phyloP scores from a whole-genome alignment of 2,797 vertebrate species.

The Anniella stebbinsi region DNA sequence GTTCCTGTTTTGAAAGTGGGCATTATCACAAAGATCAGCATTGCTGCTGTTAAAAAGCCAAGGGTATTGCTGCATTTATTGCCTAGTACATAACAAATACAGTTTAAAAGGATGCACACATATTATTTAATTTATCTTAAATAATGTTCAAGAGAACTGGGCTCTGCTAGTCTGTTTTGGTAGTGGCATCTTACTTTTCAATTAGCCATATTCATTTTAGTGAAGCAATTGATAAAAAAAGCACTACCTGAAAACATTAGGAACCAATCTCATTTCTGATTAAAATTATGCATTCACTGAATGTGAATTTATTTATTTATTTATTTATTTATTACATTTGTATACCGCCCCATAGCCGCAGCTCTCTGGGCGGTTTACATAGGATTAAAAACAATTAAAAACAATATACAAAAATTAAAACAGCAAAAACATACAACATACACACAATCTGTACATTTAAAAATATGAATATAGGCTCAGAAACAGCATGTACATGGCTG shows the following conservation, averaged over 20 bases:
- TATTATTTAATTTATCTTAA: neutral
- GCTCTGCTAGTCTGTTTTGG: neutral
- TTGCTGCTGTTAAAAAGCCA: slow-evolving; percentile 39
- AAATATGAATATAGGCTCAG: neutral
- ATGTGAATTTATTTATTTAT: too few species aligned
- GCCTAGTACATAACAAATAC: slow-evolving; percentile 43
- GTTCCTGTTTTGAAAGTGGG: neutral
- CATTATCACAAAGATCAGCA: neutral
- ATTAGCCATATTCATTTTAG: neutral
- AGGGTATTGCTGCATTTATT: slow-evolving; percentile 39
- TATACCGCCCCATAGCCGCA: too few species aligned
- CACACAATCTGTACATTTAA: too few species aligned
- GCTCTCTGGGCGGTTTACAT: too few species aligned
- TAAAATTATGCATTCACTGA: neutral
- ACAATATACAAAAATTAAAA: too few species aligned
- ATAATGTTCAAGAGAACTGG: slow-evolving; percentile 7
- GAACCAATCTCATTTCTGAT: neutral
- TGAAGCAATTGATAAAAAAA: neutral
- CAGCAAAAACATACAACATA: too few species aligned
- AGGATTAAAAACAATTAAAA: too few species aligned
- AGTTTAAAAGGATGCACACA: slow-evolving; percentile 20
- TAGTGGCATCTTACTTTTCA: neutral
- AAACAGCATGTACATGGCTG: neutral
- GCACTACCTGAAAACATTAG: neutral
- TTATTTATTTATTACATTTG: too few species aligned